These are phyloP conservation scores for Garra rufa DNA, from an alignment of 2,113 vertebrate genomes.

Conservation along the genomic window DNA sequence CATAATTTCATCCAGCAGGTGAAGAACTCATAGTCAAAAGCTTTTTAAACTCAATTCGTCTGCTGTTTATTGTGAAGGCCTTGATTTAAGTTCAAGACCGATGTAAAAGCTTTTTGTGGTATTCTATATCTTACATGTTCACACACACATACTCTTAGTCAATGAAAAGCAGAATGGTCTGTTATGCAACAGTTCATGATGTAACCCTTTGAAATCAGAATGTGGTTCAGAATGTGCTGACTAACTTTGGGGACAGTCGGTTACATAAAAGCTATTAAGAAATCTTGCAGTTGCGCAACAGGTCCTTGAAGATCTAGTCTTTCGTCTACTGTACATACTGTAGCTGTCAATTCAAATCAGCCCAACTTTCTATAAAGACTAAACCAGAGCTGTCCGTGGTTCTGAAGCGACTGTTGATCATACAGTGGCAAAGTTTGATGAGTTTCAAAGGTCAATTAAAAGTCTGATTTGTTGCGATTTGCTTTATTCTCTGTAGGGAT, in stretches of 20 bases:
- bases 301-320: not conserved
- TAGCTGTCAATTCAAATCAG: slow-evolving; percentile 47
- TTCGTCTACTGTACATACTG: slow-evolving; percentile 21
- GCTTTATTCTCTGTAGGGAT: not conserved
- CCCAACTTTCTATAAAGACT: slow-evolving; percentile 39
- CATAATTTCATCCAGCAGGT: slow-evolving; percentile 32
- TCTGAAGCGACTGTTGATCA: slow-evolving; percentile 58
- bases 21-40: not conserved
- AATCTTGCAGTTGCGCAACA: not conserved
- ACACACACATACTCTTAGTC: not conserved
- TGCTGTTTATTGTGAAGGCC: not conserved
- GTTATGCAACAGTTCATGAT: not conserved
- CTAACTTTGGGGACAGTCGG: not conserved
- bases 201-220: slow-evolving; percentile 11
- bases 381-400: slow-evolving; percentile 68
- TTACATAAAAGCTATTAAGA: not conserved
- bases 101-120: not conserved
- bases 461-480: not conserved
- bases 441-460: slow-evolving; percentile 28
- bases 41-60: not conserved
- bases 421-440: slow-evolving; percentile 11
- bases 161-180: not conserved
- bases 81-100: not conserved
- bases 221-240: not conserved
- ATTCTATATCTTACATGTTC: not conserved